Base-by-base conservation (phyloP, 92 coral and sea anemone genomes). In the Parazoanthus atlanticus region DNA sequence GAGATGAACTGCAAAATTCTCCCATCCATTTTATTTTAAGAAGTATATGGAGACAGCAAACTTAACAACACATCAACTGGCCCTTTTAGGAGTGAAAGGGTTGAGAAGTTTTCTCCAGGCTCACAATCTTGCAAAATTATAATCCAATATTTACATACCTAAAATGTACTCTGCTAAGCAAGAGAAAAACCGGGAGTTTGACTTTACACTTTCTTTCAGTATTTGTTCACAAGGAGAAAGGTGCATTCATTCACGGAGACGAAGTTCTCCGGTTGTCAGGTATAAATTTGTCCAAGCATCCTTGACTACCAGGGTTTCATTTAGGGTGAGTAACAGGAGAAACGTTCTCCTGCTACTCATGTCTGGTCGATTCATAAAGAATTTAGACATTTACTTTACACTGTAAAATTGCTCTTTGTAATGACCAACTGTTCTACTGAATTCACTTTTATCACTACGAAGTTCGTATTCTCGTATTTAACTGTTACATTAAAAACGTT, bases 261-360 rank as follows among this genome's bases (percentile, higher is more conserved):
- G 87, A 84, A 84, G 87, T 84, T 84, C 87, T 84, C 87, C 87
- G 87, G 87, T 84, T 84, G 87, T 84, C 87, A 84, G 87, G 87
- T 84, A 84, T 71, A 41, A 40, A 41, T 70, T 46, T 29, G 76
- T 54, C 65, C 13, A 46, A 69, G 67, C 87, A 84, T 84, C 87
- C 87, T 84, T 84, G 87, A 84, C 87, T 71, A 71, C 66, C 76
- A 84, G 87, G 87, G 65, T 69, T 84, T 70, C 87, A 84, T 84
- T 84, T 74, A 46, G 64, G 87, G 65, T 15, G 67, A 26, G 41
- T 25, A 67, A 70, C 28, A 46, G 17, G 74, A 67, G 40, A 67
- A 83, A 8, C 2, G 2, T 19, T 66, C 19, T 82, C 86, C 85
- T 33, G 34, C 32, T 64, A 32, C 38, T 43, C 40, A 9, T 28